phyloP scores from a whole-genome alignment of 2,113 vertebrate genomes.

The Melanocharis versteri region DNA sequence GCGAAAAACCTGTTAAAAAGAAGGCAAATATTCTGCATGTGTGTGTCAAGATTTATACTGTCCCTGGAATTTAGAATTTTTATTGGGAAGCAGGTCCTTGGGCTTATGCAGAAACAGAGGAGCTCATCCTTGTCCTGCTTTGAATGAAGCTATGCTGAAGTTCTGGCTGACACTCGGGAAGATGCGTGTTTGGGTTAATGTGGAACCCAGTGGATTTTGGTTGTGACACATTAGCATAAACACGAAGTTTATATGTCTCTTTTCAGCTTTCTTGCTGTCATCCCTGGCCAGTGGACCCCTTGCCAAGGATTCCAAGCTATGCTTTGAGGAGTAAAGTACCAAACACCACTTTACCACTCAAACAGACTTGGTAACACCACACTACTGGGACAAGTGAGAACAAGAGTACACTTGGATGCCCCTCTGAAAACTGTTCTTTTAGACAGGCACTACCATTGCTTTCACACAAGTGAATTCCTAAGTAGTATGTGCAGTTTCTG shows the following conservation, averaged over 20 bases:
- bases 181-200: background rate
- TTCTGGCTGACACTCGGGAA: background rate
- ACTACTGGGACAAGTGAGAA: background rate
- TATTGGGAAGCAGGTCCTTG: background rate
- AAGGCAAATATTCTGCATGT: background rate
- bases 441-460: background rate
- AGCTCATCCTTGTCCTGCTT: background rate
- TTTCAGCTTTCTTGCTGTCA: background rate
- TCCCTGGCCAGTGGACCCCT: background rate
- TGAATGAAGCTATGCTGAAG: background rate
- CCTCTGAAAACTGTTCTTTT: background rate
- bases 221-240: background rate
- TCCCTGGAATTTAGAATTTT: background rate
- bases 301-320: background rate
- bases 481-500: background rate
- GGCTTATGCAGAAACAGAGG: background rate
- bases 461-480: background rate
- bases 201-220: background rate
- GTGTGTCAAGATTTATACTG: background rate
- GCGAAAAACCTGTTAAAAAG: background rate
- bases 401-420: background rate
- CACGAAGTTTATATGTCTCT: rapidly evolving
- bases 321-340: background rate
- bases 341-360: background rate
- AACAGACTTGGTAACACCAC: background rate